These are phyloP conservation scores for Hyppa rectilinea DNA, from an alignment of 2,888 invertebrate species.

Conservation along the genomic window DNA sequence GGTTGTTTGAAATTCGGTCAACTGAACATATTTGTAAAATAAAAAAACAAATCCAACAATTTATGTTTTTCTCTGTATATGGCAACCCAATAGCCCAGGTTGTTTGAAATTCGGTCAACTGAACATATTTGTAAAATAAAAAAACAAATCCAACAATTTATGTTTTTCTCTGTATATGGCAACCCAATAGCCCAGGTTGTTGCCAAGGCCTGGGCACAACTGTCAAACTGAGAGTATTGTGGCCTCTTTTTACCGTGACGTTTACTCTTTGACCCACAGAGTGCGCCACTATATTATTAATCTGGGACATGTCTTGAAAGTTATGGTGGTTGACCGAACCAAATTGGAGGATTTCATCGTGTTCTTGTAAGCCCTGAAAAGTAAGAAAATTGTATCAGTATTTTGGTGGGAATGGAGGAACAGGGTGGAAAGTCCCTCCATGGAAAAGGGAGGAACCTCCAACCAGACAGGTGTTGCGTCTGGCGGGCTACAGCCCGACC, in stretches of 20 bases:
- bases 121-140: not conserved
- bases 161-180: slow-evolving; percentile 77
- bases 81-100: too few relatives aligned
- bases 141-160: slow-evolving; percentile 21
- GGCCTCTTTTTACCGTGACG: slow-evolving; percentile 87
- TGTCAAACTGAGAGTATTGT: slow-evolving; percentile 87
- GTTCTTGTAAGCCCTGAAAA: slow-evolving; percentile 92
- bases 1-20: not conserved
- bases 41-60: too few relatives aligned
- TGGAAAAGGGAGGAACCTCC: too few relatives aligned
- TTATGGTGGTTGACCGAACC: slow-evolving; percentile 94
- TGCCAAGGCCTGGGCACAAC: slow-evolving; percentile 94
- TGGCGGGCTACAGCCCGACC: too few relatives aligned
- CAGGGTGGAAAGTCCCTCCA: too few relatives aligned
- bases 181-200: slow-evolving; percentile 94
- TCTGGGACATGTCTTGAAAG: slow-evolving; percentile 92
- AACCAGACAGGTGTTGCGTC: too few relatives aligned
- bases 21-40: too few relatives aligned
- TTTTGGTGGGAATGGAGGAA: too few relatives aligned
- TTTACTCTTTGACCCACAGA: slow-evolving; percentile 90
- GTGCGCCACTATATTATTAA: slow-evolving; percentile 92
- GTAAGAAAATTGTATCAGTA: not conserved
- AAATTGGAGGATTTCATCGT: slow-evolving; percentile 94
- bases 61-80: too few relatives aligned
- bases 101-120: not conserved